Evolutionary conservation across 1,140 invertebrate genomes (phyloP).

Genomic region (Hyposmocoma kahamanoa): DNA sequence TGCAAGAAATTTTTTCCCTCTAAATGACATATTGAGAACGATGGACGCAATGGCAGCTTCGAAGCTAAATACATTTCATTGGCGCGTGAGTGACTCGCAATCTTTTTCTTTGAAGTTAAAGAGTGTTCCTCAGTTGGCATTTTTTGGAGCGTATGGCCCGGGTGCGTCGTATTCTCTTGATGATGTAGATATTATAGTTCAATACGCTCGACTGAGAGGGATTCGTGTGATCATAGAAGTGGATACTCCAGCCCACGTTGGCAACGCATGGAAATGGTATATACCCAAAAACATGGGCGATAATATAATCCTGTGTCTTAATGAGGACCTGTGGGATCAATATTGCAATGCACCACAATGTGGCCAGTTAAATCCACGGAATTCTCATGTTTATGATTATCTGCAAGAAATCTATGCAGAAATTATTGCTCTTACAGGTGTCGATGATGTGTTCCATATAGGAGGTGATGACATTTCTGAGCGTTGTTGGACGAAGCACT

Average conservation of each 20-base stretch:
- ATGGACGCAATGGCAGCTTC: slow-evolving; percentile 83
- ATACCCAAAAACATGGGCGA: slow-evolving; percentile 75
- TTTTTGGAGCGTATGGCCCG: slow-evolving; percentile 81
- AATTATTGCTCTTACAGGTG: slow-evolving; percentile 77
- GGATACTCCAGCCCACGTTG: slow-evolving; percentile 85
- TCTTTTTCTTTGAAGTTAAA: slow-evolving; percentile 83
- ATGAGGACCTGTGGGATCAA: slow-evolving; percentile 81
- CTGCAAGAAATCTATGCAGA: slow-evolving; percentile 79
- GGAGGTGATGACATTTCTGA: slow-evolving; percentile 83
- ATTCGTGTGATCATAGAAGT: slow-evolving; percentile 82
- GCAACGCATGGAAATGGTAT: slow-evolving; percentile 85
- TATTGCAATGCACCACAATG: slow-evolving; percentile 86
- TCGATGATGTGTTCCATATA: slow-evolving; percentile 82
- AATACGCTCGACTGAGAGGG: slow-evolving; percentile 79
- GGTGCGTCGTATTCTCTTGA: slow-evolving; percentile 78
- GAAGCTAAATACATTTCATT: slow-evolving; percentile 89
- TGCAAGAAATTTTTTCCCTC: slow-evolving; percentile 81
- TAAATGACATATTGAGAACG: slow-evolving; percentile 78
- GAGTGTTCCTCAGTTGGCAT: slow-evolving; percentile 78
- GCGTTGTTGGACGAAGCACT: slow-evolving; percentile 78
- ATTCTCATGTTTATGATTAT: slow-evolving; percentile 79
- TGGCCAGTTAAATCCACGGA: slow-evolving; percentile 84
- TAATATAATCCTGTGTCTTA: slow-evolving; percentile 78
- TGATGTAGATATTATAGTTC: slow-evolving; percentile 78
- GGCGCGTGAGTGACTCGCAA: slow-evolving; percentile 87